Evolutionary conservation across 2,888 invertebrate genomes (phyloP).

Genomic region (Caenorhabditis sp.): DNA sequence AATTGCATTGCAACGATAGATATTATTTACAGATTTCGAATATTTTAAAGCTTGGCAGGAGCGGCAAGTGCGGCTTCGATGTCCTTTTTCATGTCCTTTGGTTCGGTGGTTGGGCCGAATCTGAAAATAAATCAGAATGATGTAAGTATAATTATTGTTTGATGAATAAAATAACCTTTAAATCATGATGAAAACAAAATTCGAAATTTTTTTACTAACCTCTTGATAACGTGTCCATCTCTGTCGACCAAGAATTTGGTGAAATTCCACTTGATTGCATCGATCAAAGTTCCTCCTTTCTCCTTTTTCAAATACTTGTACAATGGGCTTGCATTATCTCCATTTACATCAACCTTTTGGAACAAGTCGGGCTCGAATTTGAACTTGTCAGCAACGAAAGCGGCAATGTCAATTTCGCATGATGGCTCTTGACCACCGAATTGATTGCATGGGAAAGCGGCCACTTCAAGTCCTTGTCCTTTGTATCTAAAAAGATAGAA

Average conservation of each 20-base stretch:
- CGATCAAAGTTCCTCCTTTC: conserved; percentile 70
- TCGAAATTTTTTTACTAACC: conserved; percentile 12
- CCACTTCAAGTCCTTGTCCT: conserved; percentile 79
- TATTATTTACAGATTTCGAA: not conserved
- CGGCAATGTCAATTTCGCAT: conserved; percentile 78
- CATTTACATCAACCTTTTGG: conserved; percentile 80
- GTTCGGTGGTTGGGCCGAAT: conserved; percentile 66
- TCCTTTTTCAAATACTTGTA: conserved; percentile 78
- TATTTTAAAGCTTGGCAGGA: conserved; percentile 38
- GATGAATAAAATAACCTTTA: not conserved
- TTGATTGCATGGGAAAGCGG: conserved; percentile 88
- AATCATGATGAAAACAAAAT: too few species aligned
- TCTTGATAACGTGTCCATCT: conserved; percentile 61
- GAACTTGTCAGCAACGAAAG: conserved; percentile 72
- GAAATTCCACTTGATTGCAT: conserved; percentile 86
- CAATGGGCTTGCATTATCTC: conserved; percentile 78
- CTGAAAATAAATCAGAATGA: conserved; percentile 13
- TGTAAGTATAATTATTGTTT: too few species aligned
- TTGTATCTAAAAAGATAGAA: conserved; percentile 79
- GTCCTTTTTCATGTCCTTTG: conserved; percentile 65
- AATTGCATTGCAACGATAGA: conserved; percentile 1
- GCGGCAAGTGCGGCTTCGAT: conserved; percentile 60
- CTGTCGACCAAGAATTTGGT: conserved; percentile 83
- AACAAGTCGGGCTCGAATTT: conserved; percentile 74
- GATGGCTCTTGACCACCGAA: conserved; percentile 81